A percentile compares a stretch with the other conserved stretches of the same genome.
phyloP scores from a whole-genome alignment of 92 coral and sea anemone species.

The Siderastrea siderea region DNA sequence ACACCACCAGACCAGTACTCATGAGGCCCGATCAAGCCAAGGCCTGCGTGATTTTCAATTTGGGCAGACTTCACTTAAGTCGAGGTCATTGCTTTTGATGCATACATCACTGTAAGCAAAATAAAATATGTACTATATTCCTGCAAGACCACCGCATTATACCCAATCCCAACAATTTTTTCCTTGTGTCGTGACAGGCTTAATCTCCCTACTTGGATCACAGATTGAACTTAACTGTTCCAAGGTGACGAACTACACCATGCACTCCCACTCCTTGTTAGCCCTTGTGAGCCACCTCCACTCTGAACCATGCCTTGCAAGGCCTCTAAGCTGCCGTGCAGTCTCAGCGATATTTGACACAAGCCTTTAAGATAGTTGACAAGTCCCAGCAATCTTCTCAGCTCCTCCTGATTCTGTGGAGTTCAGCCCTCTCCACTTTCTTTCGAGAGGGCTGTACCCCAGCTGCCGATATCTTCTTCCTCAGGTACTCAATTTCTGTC shows the following conservation, averaged over 20 bases:
- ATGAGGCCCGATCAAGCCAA: conserved; percentile 54
- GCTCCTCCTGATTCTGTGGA: neutral
- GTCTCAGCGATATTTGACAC: conserved; percentile 14
- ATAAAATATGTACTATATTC: conserved; percentile 22
- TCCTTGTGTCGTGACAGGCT: neutral
- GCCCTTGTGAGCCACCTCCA: neutral
- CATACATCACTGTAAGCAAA: conserved; percentile 46
- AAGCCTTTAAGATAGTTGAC: conserved; percentile 19
- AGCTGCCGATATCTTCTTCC: neutral
- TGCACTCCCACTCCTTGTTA: conserved; percentile 23
- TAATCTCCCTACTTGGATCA: conserved; percentile 39
- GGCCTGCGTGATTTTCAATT: conserved; percentile 54
- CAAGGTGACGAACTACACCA: conserved; percentile 38
- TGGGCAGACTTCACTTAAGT: conserved; percentile 50
- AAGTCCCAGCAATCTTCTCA: conserved; percentile 18
- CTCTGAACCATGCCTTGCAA: neutral
- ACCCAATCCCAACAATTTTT: conserved; percentile 29
- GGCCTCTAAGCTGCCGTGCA: conserved; percentile 11
- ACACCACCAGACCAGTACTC: conserved; percentile 41
- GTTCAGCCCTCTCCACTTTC: conserved; percentile 1
- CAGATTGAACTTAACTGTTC: conserved; percentile 44
- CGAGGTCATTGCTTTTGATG: conserved; percentile 53
- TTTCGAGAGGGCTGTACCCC: neutral
- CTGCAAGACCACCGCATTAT: conserved; percentile 48
- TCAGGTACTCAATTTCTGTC: neutral